Conservation (phyloP, 2,888 invertebrate species). For the Amorpha juglandis region DNA sequence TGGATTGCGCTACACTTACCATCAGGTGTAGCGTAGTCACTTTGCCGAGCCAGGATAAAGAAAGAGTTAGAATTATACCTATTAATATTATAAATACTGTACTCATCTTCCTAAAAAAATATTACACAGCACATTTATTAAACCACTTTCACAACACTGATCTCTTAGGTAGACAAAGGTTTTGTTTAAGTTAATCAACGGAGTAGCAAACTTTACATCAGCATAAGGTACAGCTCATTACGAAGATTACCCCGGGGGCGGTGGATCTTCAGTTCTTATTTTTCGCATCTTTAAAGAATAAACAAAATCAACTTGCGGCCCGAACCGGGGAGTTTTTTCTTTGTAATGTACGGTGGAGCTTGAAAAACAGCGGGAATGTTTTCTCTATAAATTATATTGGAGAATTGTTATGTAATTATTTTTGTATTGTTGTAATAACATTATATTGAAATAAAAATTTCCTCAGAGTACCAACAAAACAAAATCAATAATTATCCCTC, state of each 20-base stretch:
- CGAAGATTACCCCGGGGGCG: conserved; percentile 6
- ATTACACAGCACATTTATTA: neutral
- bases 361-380: neutral
- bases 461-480: too few species aligned
- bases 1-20: too few species aligned
- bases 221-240: conserved; percentile 19
- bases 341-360: conserved; percentile 1
- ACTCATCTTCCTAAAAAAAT: neutral
- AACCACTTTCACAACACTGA: conserved; percentile 8
- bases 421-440: too few species aligned
- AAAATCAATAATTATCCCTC: too few species aligned
- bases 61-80: too few species aligned
- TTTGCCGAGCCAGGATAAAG: too few species aligned
- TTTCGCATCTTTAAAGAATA: conserved; percentile 27
- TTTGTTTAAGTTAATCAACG: conserved; percentile 18
- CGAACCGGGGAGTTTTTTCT: conserved; percentile 2
- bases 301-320: conserved; percentile 30
- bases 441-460: too few species aligned
- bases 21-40: too few species aligned
- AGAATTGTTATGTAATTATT: neutral
- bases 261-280: conserved; percentile 24
- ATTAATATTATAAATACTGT: too few species aligned
- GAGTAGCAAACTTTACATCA: conserved; percentile 6
- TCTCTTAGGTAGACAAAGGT: conserved; percentile 11
- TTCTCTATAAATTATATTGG: neutral